Evolutionary conservation across 2,888 invertebrate genomes (phyloP), one percentile per base, ranked within the genome.

Genomic region (Carabus problematicus): DNA sequence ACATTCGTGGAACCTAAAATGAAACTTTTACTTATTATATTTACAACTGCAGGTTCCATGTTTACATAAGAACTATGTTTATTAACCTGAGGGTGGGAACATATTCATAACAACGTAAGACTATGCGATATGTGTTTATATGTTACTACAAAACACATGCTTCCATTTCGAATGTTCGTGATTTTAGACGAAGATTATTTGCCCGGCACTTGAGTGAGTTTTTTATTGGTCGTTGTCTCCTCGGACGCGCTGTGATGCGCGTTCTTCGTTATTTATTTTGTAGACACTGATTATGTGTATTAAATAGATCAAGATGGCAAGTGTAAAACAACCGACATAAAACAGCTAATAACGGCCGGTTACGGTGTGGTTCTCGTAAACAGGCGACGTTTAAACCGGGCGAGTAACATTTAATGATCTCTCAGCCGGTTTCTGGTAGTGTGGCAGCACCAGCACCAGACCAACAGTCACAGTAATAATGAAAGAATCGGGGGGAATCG

Each of bases 251-350:
- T 29, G 29, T 29, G 29, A 29, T 29, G 29, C 29, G 29, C 29
- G 6, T 29, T 29, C 29, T 29, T 29, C 29, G 29, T 29, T 29
- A 29, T 29, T 29, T 29, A 29, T 29, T 29, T 29, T 29, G 29
- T 29, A 29, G 29, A 29, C 29, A 29, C 29, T 29, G 29, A 29
- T 61, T 41, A 47, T n/a, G 19, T 40, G 39, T 49, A 52, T 39
- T 49, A 63, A 63, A 39, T 61, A 61, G 45, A 61, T 45, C 45
- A 52, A 63, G 62, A 63, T 63, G 40, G 47, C 29, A 16, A 40
- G 52, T 63, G 52, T 52, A 52, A 14, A 52, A 59, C 59, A 59
- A 59, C 59, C n/a, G 41, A 4, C 42, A 59, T 59, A 59, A 59
- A 59, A 59, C 59, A 59, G 40, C 59, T 16, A 59, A 59, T 59